Evolutionary conservation across 2,113 vertebrate species (phyloP).

Genomic region (Manacus vitellinus): DNA sequence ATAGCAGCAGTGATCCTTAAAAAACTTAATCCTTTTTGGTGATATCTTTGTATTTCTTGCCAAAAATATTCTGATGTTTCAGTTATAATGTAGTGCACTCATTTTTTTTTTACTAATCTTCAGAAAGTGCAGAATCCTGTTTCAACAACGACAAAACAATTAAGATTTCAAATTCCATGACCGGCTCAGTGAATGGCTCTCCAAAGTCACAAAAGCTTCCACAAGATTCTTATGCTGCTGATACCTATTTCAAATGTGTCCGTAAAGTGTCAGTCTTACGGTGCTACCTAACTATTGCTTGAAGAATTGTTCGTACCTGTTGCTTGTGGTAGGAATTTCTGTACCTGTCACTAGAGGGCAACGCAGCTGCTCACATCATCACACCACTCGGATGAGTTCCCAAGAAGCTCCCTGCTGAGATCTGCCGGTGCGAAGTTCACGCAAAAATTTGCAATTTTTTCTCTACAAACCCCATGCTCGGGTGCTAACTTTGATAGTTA

Average conservation of each 20-base stretch:
- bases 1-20: not conserved
- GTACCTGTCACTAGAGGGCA: constrained; percentile 44
- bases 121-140: not conserved
- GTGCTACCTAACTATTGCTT: accelerated
- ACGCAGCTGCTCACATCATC: not conserved
- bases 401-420: not conserved
- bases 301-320: accelerated
- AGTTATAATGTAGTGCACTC: not conserved
- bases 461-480: not conserved
- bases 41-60: not conserved
- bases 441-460: accelerated
- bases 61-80: not conserved
- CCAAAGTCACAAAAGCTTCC: not conserved
- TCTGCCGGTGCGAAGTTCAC: accelerated
- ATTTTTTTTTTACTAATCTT: not conserved
- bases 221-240: not conserved
- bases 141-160: not conserved
- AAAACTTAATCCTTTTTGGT: not conserved
- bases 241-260: accelerated
- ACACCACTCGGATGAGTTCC: accelerated
- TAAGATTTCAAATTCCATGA: not conserved
- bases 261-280: accelerated
- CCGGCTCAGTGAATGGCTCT: not conserved
- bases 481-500: not conserved
- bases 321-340: not conserved